Percentiles rank a stretch among this genome's conserved stretches.
phyloP scores from a whole-genome alignment of 2,113 vertebrate species.

The Montifringilla adamsi region DNA sequence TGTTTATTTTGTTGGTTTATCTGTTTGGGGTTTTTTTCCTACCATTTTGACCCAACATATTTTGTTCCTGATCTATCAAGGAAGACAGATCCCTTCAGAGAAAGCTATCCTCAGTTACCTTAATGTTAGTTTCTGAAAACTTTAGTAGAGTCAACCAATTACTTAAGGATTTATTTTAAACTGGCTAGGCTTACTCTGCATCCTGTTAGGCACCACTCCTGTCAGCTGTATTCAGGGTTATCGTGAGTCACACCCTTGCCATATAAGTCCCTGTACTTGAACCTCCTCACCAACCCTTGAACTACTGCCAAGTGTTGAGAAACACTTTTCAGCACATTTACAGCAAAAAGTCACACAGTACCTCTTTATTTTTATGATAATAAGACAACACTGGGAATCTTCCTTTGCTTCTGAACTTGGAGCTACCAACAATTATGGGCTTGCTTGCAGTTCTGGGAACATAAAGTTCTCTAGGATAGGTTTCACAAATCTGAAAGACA shows the following conservation, averaged over 20 bases:
- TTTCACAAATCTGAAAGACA: slow-evolving; percentile 89
- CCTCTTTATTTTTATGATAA: slow-evolving; percentile 93
- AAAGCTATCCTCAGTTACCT: background rate
- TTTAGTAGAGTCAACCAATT: background rate
- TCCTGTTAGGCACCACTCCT: background rate
- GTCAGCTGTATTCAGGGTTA: background rate
- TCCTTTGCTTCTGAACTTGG: slow-evolving; percentile 98
- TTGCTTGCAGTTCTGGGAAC: slow-evolving; percentile 91
- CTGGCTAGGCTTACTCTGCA: background rate
- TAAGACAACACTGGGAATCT: slow-evolving; percentile 96
- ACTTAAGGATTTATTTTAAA: background rate
- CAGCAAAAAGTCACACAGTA: slow-evolving; percentile 52
- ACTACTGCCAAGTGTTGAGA: background rate
- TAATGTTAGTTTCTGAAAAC: background rate
- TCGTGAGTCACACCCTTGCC: background rate
- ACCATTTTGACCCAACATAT: background rate
- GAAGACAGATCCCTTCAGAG: background rate
- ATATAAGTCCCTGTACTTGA: background rate
- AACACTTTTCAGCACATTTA: background rate
- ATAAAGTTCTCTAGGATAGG: slow-evolving; percentile 93
- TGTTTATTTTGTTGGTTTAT: background rate
- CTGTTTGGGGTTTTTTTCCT: rapidly evolving
- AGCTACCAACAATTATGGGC: slow-evolving; percentile 94
- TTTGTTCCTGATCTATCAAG: background rate
- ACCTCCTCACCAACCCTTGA: background rate